These are phyloP conservation scores for Ophioninae sp. DNA, from an alignment of 2,888 invertebrate species.

Conservation along the genomic window DNA sequence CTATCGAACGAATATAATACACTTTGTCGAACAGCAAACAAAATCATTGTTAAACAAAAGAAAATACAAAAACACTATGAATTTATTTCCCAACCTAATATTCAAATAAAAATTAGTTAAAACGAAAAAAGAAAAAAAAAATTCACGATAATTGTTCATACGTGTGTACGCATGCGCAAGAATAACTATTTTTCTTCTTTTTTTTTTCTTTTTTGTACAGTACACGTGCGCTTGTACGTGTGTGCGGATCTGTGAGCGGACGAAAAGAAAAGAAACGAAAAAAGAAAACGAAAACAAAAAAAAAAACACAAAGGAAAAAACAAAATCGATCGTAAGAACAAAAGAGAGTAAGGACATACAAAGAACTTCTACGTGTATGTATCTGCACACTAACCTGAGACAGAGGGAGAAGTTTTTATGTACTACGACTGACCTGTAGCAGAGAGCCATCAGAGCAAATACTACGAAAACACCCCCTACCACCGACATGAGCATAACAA, in stretches of 20 bases:
- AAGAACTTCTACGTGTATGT: slow-evolving; percentile 78
- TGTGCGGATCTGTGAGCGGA: not conserved
- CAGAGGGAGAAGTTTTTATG: slow-evolving; percentile 99
- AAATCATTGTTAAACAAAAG: no score
- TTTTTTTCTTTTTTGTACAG: no score
- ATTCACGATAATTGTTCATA: no score
- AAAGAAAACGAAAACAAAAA: not conserved
- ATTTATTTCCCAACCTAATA: no score
- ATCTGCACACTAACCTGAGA: slow-evolving; percentile 98
- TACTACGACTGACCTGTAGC: slow-evolving; percentile 99
- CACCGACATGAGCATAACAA: slow-evolving; percentile 98
- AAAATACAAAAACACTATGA: no score
- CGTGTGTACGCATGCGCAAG: no score
- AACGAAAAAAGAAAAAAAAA: no score
- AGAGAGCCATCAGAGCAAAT: slow-evolving; percentile 99
- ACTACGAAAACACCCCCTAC: slow-evolving; percentile 99
- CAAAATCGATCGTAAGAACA: slow-evolving; percentile 1
- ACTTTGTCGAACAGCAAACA: no score
- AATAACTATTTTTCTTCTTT: not conserved
- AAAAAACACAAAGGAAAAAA: slow-evolving; percentile 55
- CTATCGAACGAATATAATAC: no score
- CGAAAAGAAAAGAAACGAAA: no score
- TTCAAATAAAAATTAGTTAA: no score
- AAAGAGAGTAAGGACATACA: slow-evolving; percentile 64
- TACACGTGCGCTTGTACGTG: slow-evolving; percentile 15